These are phyloP conservation scores for Ammodytes marinus DNA, from an alignment of 2,113 vertebrate genomes.

Conservation along the genomic window DNA sequence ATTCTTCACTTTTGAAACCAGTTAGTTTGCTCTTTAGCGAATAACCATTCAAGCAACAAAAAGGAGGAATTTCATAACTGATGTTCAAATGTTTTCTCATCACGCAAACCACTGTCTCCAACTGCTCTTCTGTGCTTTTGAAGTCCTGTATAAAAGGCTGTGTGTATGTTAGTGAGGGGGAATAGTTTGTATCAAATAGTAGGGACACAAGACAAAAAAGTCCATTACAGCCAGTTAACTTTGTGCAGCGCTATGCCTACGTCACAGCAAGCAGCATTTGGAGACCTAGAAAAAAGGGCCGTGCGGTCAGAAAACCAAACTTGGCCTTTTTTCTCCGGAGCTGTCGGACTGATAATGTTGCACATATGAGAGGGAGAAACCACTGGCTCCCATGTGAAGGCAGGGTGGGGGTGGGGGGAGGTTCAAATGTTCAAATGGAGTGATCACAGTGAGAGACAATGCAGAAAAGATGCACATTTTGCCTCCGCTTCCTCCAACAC, in stretches of 20 bases:
- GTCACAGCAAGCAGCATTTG: slow-evolving; percentile 28
- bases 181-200: slow-evolving; percentile 17
- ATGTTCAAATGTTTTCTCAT: slow-evolving; percentile 56
- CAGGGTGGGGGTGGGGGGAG: slow-evolving; percentile 24
- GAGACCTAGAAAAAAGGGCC: slow-evolving; percentile 51
- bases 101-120: slow-evolving; percentile 22
- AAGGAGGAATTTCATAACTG: slow-evolving; percentile 35
- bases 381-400: slow-evolving; percentile 58
- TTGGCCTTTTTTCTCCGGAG: slow-evolving; percentile 72
- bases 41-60: slow-evolving; percentile 46
- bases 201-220: background rate
- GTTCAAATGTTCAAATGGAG: slow-evolving; percentile 73
- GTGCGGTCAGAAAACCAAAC: slow-evolving; percentile 46
- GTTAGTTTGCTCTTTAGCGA: slow-evolving; percentile 37
- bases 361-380: slow-evolving; percentile 63
- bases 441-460: slow-evolving; percentile 74
- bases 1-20: slow-evolving; percentile 52
- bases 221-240: slow-evolving; percentile 9
- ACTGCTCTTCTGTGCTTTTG: slow-evolving; percentile 41
- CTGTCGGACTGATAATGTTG: slow-evolving; percentile 71
- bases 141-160: slow-evolving; percentile 46
- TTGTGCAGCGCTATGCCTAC: background rate
- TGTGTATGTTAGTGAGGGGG: slow-evolving; percentile 4
- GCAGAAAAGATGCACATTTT: slow-evolving; percentile 61
- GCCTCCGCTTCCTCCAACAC: slow-evolving; percentile 31